These are phyloP conservation scores for Pachycephala philippinensis DNA, from an alignment of 2,113 vertebrate species.

Conservation along the genomic window DNA sequence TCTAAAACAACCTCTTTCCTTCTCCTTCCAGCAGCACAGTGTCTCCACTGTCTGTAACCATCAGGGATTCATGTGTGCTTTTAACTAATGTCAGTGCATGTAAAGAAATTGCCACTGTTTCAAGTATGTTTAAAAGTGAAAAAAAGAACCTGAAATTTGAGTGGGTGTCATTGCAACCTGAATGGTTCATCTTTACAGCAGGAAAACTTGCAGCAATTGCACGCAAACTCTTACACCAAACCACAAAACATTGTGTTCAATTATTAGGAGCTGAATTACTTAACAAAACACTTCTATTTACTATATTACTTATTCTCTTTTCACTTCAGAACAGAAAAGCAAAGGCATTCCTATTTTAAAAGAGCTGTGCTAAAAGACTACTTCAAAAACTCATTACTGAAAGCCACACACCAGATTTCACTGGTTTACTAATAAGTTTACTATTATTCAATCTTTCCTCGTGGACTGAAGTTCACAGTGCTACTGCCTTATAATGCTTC, in stretches of 20 bases:
- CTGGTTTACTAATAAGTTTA: neutral
- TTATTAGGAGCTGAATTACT: neutral
- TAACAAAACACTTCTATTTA: neutral
- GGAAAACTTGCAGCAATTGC: neutral
- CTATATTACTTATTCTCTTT: neutral
- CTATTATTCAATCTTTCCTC: neutral
- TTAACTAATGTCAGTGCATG: neutral
- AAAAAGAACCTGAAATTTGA: neutral
- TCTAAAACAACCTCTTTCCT: neutral
- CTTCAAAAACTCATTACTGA: neutral
- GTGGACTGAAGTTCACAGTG: neutral
- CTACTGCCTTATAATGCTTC: neutral
- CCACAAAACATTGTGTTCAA: neutral
- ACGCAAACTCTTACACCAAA: neutral
- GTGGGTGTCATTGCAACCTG: neutral
- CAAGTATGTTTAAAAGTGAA: neutral
- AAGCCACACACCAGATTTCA: neutral
- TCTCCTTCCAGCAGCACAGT: neutral
- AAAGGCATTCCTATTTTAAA: neutral
- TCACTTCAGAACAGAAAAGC: neutral
- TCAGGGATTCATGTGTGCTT: neutral
- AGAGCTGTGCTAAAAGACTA: neutral
- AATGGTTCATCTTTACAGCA: neutral
- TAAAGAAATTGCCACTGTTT: neutral
- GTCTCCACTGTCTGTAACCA: neutral